Evolutionary conservation across 1,140 invertebrate species (phyloP), one percentile per base, ranked within the genome.

Genomic region (Metopolophium dirhodum): DNA sequence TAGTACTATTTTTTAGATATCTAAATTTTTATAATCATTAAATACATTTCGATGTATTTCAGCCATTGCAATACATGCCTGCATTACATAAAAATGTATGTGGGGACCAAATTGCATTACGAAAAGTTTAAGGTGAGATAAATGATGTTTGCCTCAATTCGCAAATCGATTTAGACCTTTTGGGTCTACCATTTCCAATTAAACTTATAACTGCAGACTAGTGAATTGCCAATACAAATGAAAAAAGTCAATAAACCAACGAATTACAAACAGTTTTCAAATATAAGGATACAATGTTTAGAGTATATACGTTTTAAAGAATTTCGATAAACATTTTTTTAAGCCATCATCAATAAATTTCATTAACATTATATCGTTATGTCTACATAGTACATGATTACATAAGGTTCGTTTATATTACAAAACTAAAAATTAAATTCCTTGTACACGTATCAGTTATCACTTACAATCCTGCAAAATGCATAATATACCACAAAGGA

Each of bases 201-300:
- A 90, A 90, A 90, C 20, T 90, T 90, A 61, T 26, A 90, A 61
- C 51, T 41, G 54, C 41, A 41, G 41, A 26, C 41, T 41, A 61
- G 54, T 61, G 30, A 61, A 90, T 90, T 61, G 35, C 47, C 49
- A 88, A 9, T 54, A 61, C 88, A 26, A 90, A 90, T 37, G 37
- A 90, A 90, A 90, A 37, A 90, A 90, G 26, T 30, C 23, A 61
- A 90, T 61, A 90, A 61, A 61, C 61, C n/a, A 90, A 61, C 23
- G 26, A 61, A 57, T 51, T 88, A 54, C 87, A n/a, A 54, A 54
- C 22, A 51, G 35, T 61, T 61, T 89, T 61, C 51, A 30, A 45
- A 45, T 41, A 54, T 22, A 7, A 11, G 14, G 30, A 61, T 20
- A 26, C 14, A 61, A 41, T 18, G 51, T 30, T 90, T 61, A 41